Base-by-base conservation (phyloP, 1,140 invertebrate species). In the Sipha flava region DNA sequence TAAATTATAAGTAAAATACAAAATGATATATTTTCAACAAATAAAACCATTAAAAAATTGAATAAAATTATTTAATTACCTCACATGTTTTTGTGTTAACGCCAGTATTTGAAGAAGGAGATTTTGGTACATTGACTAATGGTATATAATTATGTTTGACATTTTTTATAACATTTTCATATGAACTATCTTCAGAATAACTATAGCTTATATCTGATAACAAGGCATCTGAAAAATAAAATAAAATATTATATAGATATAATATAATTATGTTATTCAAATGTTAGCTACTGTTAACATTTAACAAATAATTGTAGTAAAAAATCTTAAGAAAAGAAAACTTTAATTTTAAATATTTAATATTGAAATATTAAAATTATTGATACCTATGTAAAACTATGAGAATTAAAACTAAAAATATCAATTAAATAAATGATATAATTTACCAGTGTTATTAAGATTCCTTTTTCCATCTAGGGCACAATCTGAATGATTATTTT, bases 161-260 rank as follows among this genome's bases (percentile, higher is more conserved):
- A 16, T 47, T 29, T 70, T 70, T 29, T 45, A 18, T 18, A n/a
- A 29, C 2, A 12, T 70, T 3, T 40, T 57, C 73, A 57, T 43
- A 40, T 16, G 73, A 77, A 43, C 73, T 77, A 57, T 77, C 52
- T 47, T 70, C 66, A 26, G 73, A 57, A 16, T 54, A 14, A 40
- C 73, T 77, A 29, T 77, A 77, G 26, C 52, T 77, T 14, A 77
- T 10, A 77, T 77, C 73, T 49, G 73, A 57, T 54, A 77, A 77
- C 37, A 77, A 26, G 10, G 52, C 52, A 59, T 43, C 73, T 77
- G 59, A n/a, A 57, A 75, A 37, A 34, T 37, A 75, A 29, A 43
- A 43, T 31, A 2, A 21, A 21, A 1, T 7, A n/a, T 29, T 57
- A 5, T 12, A 45, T 45, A 12, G 5, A 45, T 1, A n/a, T n/a